Percentiles rank a stretch among this genome's conserved stretches.
These are phyloP conservation scores for Troilus luridus DNA, from an alignment of 2,888 invertebrate genomes.

Conservation along the genomic window DNA sequence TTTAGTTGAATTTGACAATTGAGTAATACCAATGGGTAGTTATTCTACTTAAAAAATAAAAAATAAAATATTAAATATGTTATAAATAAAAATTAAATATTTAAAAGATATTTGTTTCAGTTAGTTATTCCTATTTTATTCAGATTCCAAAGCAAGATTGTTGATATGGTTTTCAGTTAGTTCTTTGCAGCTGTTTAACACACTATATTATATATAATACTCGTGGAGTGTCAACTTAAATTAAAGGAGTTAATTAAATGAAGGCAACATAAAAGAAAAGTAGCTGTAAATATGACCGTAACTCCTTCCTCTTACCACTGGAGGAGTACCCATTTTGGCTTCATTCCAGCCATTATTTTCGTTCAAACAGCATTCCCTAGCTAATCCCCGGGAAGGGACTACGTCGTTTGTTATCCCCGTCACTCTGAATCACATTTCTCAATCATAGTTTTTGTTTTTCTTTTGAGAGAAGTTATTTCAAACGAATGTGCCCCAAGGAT, in stretches of 20 bases:
- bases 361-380: constrained; percentile 12
- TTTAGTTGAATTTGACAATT: too few relatives aligned
- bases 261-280: not conserved
- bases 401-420: constrained; percentile 14
- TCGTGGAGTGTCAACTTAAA: not conserved
- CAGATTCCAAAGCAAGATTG: too few relatives aligned
- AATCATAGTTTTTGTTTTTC: constrained; percentile 19
- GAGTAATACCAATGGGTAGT: too few relatives aligned
- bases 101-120: too few relatives aligned
- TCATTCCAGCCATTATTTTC: constrained; percentile 14
- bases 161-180: not conserved
- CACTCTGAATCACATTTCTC: constrained; percentile 18
- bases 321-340: not conserved
- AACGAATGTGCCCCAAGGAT: not conserved
- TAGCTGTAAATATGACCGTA: not conserved
- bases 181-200: not conserved
- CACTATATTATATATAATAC: not conserved
- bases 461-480: constrained; percentile 2
- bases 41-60: too few relatives aligned
- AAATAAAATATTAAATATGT: too few relatives aligned
- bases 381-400: not conserved
- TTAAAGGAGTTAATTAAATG: not conserved
- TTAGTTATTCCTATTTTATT: too few relatives aligned
- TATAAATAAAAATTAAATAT: too few relatives aligned
- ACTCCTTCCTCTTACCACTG: not conserved